These are phyloP conservation scores for Xestoiulus laeticollis DNA, from an alignment of 2,888 invertebrate species.

Conservation along the genomic window DNA sequence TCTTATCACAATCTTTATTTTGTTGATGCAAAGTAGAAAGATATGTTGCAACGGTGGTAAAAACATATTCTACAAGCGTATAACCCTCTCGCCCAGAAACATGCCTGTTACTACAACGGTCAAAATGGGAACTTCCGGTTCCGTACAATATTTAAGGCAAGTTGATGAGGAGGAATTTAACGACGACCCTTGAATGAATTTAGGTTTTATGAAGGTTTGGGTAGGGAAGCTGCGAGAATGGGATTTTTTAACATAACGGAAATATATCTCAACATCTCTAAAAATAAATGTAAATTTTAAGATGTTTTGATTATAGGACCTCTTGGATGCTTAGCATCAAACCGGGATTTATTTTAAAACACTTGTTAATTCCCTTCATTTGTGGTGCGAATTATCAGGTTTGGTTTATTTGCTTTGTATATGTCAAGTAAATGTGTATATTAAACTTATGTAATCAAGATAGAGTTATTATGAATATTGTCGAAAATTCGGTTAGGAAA, in stretches of 20 bases:
- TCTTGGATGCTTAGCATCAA: neutral
- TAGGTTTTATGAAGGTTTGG: neutral
- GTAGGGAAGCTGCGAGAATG: neutral
- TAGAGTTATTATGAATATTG: too few relatives aligned
- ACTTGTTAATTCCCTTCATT: too few relatives aligned
- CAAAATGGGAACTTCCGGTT: neutral
- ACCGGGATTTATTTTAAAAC: neutral
- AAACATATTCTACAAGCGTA: neutral
- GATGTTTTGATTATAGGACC: neutral
- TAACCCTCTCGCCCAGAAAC: neutral
- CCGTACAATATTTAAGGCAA: neutral
- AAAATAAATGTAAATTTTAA: neutral
- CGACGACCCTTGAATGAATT: neutral
- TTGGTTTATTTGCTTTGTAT: too few relatives aligned
- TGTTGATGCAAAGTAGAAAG: neutral
- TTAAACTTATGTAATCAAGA: too few relatives aligned
- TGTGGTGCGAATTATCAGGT: too few relatives aligned
- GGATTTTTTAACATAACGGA: neutral
- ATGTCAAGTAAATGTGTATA: too few relatives aligned
- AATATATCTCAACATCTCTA: neutral
- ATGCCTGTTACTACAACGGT: neutral
- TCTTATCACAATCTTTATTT: neutral
- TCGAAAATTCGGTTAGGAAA: too few relatives aligned
- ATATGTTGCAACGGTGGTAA: neutral
- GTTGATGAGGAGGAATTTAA: conserved; percentile 1